Evolutionary conservation across 1,140 invertebrate species (phyloP), one percentile per base, ranked within the genome.

Genomic region (Armadillidium nasatum): DNA sequence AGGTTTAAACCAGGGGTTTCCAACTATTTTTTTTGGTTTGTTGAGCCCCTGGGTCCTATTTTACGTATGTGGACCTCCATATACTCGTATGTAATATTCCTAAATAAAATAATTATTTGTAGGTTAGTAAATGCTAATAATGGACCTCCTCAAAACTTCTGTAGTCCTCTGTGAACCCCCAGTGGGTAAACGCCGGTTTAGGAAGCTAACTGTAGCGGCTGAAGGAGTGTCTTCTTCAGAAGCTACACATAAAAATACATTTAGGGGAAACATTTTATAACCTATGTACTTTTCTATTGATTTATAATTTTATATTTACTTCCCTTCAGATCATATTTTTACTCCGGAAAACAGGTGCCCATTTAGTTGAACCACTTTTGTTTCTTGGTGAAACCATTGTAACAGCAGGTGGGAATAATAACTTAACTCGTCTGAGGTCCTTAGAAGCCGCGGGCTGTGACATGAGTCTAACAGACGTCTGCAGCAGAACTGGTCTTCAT

Each of bases 381-480:
- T 73, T 44, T 60, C 68, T 79, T 2, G 80, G 78, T 9, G 80
- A 81, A 23, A 71, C 43, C 2, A 33, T 81, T 4, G 78, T 79
- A 72, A 85, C 85, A 70, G 89, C 90, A 0, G 83, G 81, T 7
- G 81, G 81, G 10, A 88, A 89, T 1, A 85, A 87, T 1, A 83
- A 85, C 19, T 19, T 88, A 0, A 83, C 82, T 10, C 85, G 89
- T 7, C 82, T 92, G 1, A 79, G 86, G 54, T 90, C 90, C 0
- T 91, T 87, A 79, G 78, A 85, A 10, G 71, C 88, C n/a, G 90
- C 91, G 6, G 89, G 90, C 7, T 90, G 87, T 0, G 88, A 91
- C 84, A 79, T 92, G 0, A 87, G 87, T 0, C 86, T 88, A 78
- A 72, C 82, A 0, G 89, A 91, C 83, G 81, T 86, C 10, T 88